Base-by-base conservation (phyloP, 2,113 vertebrate species). In the Apaloderma vittatum region DNA sequence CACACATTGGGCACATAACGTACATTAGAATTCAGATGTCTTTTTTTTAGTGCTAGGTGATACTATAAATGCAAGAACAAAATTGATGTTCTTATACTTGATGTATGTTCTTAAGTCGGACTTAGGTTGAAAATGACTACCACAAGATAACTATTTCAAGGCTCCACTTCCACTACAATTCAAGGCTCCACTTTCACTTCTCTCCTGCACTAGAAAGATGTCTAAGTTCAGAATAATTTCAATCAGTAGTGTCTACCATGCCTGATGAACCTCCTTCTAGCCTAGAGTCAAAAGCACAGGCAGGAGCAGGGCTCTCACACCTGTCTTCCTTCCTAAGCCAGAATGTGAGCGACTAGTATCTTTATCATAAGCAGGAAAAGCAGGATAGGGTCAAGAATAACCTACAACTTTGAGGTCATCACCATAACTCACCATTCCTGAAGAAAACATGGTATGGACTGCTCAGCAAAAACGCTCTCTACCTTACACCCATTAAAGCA, bases 71-170 rank as follows among this genome's bases (percentile, higher is more conserved):
- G 12, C 34, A 86, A 87, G 45, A 86, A 40, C 29, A 89, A 83
- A 83, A 34, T 2, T 32, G 10, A 61, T 45, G 36, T 16, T 81
- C 58, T 75, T 86, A 24, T 24, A 29, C 17, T 36, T 48, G 40
- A 75, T 17, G 59, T 15, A 15, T 19, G 22, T 66, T 79, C 75
- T 40, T 40, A 40, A 40, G 40, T 40, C 12, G 40, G 40, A 8
- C 40, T 40, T 40, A n/a, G 21, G 21, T 76, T 0, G 0, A 17
- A 75, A 68, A 37, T 18, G 9, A 82, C 19, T 23, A 46, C 30
- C 51, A 90, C 37, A 43, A 67, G 9, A 8, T 8, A 86, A 51
- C 55, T 62, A 26, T 29, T 26, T 62, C 26, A 58, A 58, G 43
- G 45, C 21, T 78, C n/a, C 19, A 22, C 86, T 57, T 92, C 52